Percentiles rank a stretch among this genome's conserved stretches.
phyloP scores from a whole-genome alignment of 2,797 vertebrate species.

The Mormyrops boulengeri region DNA sequence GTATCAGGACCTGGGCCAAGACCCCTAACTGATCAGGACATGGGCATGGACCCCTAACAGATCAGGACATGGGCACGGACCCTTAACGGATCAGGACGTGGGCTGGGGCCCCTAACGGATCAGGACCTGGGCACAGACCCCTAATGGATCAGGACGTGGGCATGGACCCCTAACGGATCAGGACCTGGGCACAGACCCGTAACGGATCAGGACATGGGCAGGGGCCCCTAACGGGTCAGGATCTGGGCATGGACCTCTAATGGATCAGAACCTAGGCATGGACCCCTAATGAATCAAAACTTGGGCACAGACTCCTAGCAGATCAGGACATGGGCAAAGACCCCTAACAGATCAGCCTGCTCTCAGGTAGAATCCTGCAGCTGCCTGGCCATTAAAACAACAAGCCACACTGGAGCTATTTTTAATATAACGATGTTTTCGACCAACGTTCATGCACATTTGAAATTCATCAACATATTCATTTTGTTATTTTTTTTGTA shows the following conservation, averaged over 20 bases:
- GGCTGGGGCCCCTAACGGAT: no score
- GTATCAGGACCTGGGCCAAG: background rate
- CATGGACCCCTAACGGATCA: background rate
- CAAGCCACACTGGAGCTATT: background rate
- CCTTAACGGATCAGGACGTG: background rate
- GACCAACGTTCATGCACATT: background rate
- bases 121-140: background rate
- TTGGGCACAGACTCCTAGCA: rapidly evolving
- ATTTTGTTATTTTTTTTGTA: background rate
- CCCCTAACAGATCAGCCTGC: background rate
- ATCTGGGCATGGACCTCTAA: background rate
- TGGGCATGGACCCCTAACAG: background rate
- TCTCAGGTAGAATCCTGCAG: background rate
- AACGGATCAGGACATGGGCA: background rate
- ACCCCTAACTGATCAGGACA: background rate
- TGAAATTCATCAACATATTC: background rate
- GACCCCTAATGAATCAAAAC: background rate
- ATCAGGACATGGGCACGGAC: background rate
- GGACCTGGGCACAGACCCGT: background rate
- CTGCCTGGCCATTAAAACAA: background rate
- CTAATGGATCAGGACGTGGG: background rate
- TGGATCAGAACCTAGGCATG: background rate
- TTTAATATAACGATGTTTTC: background rate
- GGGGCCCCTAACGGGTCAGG: background rate
- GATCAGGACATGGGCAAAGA: background rate